phyloP scores from a whole-genome alignment of 2,888 invertebrate species.

The Hypolimnas misippus region DNA sequence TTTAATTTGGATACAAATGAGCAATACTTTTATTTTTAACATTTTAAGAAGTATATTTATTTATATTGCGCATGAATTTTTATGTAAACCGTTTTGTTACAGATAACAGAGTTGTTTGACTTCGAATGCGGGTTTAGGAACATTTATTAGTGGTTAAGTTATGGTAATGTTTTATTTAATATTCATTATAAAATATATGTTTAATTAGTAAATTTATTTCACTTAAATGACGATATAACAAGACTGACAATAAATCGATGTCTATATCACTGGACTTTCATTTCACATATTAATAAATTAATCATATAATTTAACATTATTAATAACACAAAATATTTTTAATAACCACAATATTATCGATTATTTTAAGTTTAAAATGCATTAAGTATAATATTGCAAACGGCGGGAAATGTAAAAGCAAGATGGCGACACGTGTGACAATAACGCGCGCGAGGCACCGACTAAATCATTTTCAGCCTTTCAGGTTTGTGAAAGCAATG shows the following conservation, averaged over 20 bases:
- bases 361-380: not conserved
- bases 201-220: not conserved
- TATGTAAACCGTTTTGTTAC: slow-evolving; percentile 19
- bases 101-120: slow-evolving; percentile 14
- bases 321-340: not conserved
- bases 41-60: not conserved
- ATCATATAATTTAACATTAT: not conserved
- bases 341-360: not conserved
- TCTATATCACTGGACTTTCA: not conserved
- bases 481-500: slow-evolving; percentile 29
- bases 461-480: slow-evolving; percentile 60
- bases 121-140: slow-evolving; percentile 20
- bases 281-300: not conserved
- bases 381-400: slow-evolving; percentile 36
- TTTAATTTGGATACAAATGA: not conserved
- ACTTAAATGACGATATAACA: not conserved
- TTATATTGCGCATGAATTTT: not conserved
- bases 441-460: slow-evolving; percentile 57
- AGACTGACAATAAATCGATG: not conserved
- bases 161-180: not conserved
- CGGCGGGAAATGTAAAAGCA: slow-evolving; percentile 60
- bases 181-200: not conserved
- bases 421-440: slow-evolving; percentile 60
- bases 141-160: slow-evolving; percentile 5
- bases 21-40: not conserved